A percentile compares a stretch with the other conserved stretches of the same genome.
Evolutionary conservation across 1,140 invertebrate genomes (phyloP).

Genomic region (Steinernema feltiae): DNA sequence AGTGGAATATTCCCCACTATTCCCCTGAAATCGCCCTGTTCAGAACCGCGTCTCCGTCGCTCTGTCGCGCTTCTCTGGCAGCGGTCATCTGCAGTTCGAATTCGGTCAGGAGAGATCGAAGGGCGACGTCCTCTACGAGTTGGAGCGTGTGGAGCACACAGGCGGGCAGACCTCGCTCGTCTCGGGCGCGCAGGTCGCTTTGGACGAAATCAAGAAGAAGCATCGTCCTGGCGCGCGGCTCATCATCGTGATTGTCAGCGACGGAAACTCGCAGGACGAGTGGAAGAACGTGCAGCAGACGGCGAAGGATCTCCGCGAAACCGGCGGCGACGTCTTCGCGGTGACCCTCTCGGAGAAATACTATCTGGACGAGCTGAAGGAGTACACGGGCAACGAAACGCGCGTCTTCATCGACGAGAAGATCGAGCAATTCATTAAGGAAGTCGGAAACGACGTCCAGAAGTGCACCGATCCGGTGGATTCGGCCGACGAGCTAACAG

Average conservation of each 20-base stretch:
- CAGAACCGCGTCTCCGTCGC: slow-evolving; percentile 39
- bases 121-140: slow-evolving; percentile 44
- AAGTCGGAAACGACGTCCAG: slow-evolving; percentile 20
- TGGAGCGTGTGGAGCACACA: slow-evolving; percentile 38
- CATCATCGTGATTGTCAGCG: slow-evolving; percentile 42
- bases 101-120: slow-evolving; percentile 21
- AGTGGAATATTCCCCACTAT: background rate
- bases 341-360: slow-evolving; percentile 46
- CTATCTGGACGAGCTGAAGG: slow-evolving; percentile 45
- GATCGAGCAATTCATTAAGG: slow-evolving; percentile 40
- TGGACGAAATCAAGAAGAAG: slow-evolving; percentile 25
- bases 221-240: slow-evolving; percentile 27
- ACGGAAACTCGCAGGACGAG: slow-evolving; percentile 47
- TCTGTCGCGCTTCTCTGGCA: slow-evolving; percentile 34
- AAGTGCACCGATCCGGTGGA: slow-evolving; percentile 17
- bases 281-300: slow-evolving; percentile 39
- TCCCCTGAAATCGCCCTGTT: slow-evolving; percentile 23
- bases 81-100: slow-evolving; percentile 30
- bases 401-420: slow-evolving; percentile 38
- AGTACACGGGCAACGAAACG: slow-evolving; percentile 36
- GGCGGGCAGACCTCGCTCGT: slow-evolving; percentile 38
- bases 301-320: slow-evolving; percentile 30
- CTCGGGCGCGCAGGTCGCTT: slow-evolving; percentile 27
- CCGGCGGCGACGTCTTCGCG: slow-evolving; percentile 33
- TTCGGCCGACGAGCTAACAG: background rate